Evolutionary conservation across 2,113 vertebrate species (phyloP).

Genomic region (Carettochelys insculpta): DNA sequence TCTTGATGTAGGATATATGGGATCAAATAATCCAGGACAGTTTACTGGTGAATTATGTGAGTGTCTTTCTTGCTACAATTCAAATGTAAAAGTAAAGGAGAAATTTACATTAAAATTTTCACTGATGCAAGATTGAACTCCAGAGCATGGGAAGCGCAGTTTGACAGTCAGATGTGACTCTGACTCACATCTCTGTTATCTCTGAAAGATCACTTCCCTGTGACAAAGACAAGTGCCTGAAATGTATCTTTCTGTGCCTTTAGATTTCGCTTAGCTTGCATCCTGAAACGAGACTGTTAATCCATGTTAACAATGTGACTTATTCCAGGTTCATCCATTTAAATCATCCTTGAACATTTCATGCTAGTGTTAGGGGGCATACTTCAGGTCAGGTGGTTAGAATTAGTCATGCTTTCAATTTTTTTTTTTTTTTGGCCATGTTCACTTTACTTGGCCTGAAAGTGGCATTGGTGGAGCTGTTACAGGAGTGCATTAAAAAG

Average conservation of each 20-base stretch:
- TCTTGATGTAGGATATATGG: slow-evolving; percentile 88
- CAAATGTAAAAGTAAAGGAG: not conserved
- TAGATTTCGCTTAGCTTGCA: not conserved
- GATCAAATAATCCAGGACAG: slow-evolving; percentile 91
- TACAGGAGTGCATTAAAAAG: not conserved
- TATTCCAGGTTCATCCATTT: fast-evolving
- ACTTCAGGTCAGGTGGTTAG: not conserved
- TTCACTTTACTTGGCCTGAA: not conserved
- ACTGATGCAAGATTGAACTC: not conserved
- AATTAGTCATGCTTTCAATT: too few species aligned
- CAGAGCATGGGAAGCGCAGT: not conserved
- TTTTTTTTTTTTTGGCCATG: not conserved
- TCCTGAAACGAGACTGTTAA: not conserved
- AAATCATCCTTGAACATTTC: not conserved
- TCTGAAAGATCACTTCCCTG: not conserved
- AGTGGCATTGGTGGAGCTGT: not conserved
- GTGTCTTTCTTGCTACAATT: slow-evolving; percentile 65
- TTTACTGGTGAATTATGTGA: slow-evolving; percentile 97
- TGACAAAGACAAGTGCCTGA: not conserved
- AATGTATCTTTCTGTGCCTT: not conserved
- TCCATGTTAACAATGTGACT: not conserved
- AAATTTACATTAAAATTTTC: not conserved
- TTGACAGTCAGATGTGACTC: not conserved
- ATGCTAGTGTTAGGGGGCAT: not conserved
- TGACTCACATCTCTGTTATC: not conserved